These are phyloP conservation scores for Pygathrix nemaeus DNA, from an alignment of 2,113 vertebrate genomes.

Conservation along the genomic window DNA sequence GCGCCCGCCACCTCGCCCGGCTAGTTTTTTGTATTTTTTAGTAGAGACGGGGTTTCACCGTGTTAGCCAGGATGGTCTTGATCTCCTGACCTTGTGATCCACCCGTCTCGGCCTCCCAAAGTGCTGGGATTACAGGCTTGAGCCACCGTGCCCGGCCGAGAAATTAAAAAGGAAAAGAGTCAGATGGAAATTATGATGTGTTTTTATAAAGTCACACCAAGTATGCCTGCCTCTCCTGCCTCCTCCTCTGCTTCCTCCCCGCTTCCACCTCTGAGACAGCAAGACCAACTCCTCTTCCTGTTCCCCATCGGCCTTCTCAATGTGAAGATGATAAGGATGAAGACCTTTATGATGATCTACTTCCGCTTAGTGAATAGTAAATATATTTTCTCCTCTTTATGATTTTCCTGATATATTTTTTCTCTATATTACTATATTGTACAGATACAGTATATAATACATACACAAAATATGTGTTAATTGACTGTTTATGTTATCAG, in stretches of 20 bases:
- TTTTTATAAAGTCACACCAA: neutral
- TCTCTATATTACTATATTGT: neutral
- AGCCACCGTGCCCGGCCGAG: neutral
- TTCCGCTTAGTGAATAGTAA: neutral
- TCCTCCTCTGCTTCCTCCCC: neutral
- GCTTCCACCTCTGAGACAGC: neutral
- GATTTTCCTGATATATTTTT: neutral
- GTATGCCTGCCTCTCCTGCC: neutral
- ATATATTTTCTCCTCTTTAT: neutral
- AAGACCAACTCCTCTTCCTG: neutral
- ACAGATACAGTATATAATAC: neutral
- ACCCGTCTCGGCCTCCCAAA: too few relatives aligned
- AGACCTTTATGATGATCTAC: neutral
- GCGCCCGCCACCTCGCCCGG: too few relatives aligned
- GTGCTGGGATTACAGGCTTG: too few relatives aligned
- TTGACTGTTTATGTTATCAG: neutral
- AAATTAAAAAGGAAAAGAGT: neutral
- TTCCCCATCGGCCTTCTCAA: neutral
- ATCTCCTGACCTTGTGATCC: too few relatives aligned
- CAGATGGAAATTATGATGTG: neutral
- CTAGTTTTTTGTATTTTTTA: too few relatives aligned
- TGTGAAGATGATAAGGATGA: neutral
- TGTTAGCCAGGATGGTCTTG: too few relatives aligned
- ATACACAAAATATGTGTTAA: neutral
- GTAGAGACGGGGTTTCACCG: too few relatives aligned